phyloP scores from a whole-genome alignment of 2,888 invertebrate species.

The Parnassius orleans region DNA sequence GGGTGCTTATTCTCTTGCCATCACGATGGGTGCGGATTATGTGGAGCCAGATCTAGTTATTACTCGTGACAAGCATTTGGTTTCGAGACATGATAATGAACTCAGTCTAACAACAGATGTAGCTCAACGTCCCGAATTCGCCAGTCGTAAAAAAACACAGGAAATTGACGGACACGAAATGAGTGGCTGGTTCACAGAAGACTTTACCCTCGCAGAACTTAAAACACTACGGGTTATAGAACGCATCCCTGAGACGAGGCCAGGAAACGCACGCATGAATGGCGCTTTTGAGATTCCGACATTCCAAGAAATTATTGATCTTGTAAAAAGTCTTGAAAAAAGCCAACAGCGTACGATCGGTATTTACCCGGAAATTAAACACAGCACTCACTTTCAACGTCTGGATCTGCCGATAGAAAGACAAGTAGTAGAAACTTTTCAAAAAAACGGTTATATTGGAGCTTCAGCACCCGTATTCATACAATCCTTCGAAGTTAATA shows the following conservation, averaged over 20 bases:
- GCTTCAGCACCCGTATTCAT: constrained; percentile 58
- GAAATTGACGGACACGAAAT: constrained; percentile 50
- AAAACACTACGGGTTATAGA: constrained; percentile 62
- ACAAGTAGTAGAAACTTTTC: constrained; percentile 53
- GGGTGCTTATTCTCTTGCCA: constrained; percentile 65
- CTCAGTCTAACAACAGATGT: constrained; percentile 61
- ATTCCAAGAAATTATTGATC: constrained; percentile 65
- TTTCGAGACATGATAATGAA: constrained; percentile 69
- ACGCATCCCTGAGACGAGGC: constrained; percentile 56
- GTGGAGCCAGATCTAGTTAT: constrained; percentile 71
- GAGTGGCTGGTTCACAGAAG: constrained; percentile 70
- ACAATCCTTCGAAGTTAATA: constrained; percentile 69
- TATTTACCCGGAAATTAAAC: constrained; percentile 70
- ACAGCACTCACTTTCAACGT: constrained; percentile 56
- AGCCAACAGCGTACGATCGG: constrained; percentile 62
- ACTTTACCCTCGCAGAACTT: constrained; percentile 66
- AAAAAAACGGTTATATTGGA: constrained; percentile 56
- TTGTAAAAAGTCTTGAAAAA: constrained; percentile 57
- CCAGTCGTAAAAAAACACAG: constrained; percentile 52
- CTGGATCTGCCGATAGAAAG: constrained; percentile 60
- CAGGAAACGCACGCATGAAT: constrained; percentile 64
- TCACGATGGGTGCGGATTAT: constrained; percentile 69
- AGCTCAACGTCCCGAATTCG: constrained; percentile 52
- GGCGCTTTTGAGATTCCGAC: constrained; percentile 58
- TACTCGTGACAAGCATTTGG: constrained; percentile 60